Evolutionary conservation across 2,113 vertebrate genomes (phyloP).

Genomic region (Eira barbara): DNA sequence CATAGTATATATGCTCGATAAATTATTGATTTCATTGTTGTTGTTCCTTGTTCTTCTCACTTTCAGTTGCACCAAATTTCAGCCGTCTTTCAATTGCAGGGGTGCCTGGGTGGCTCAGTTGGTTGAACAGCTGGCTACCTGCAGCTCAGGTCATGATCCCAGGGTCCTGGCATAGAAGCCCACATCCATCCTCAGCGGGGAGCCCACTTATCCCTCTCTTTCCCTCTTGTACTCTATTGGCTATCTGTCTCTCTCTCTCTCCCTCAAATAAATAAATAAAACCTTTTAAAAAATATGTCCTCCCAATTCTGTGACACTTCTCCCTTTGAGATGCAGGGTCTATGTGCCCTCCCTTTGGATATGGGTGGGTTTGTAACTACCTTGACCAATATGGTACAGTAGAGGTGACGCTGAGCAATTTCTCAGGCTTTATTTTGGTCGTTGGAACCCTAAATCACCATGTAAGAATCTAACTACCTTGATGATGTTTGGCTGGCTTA

Average conservation of each 20-base stretch:
- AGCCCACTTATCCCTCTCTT: background rate
- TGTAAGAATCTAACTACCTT: background rate
- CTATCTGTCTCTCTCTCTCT: no score
- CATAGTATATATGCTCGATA: background rate
- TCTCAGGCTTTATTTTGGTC: background rate
- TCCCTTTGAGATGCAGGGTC: background rate
- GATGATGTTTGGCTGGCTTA: background rate
- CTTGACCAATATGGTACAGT: background rate
- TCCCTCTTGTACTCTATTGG: background rate
- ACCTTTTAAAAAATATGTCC: background rate
- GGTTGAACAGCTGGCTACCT: background rate
- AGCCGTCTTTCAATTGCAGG: background rate
- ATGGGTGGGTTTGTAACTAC: background rate
- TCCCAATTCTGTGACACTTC: background rate
- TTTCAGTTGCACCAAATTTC: background rate
- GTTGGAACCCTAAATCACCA: background rate
- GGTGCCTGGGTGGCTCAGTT: background rate
- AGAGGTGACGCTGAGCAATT: background rate
- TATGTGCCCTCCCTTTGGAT: background rate
- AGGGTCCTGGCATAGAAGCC: background rate
- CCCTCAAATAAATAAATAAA: background rate
- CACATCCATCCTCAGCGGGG: background rate
- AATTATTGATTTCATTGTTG: background rate
- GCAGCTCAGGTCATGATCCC: background rate
- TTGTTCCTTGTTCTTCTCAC: background rate